Percentiles rank a stretch among this genome's conserved stretches.
phyloP scores from a whole-genome alignment of 2,888 invertebrate genomes.

The Ophion costatus region DNA sequence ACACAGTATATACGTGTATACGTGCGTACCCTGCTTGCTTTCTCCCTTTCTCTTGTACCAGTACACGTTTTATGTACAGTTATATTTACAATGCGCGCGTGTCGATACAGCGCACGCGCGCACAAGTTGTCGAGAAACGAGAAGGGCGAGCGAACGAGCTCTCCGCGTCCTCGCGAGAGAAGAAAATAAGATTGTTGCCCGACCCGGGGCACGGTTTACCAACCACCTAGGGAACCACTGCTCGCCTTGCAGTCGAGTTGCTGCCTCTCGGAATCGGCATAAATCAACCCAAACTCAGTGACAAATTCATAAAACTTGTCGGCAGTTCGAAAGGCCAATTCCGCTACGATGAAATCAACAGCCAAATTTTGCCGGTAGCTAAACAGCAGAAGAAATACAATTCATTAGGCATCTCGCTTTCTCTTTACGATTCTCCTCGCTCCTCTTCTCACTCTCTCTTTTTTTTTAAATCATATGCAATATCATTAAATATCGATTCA shows the following conservation, averaged over 20 bases:
- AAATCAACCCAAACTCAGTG: slow-evolving; percentile 90
- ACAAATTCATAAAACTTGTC: slow-evolving; percentile 96
- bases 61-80: slow-evolving; percentile 38
- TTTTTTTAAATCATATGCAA: neutral
- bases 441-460: neutral
- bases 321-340: slow-evolving; percentile 94
- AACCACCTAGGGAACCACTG: slow-evolving; percentile 83
- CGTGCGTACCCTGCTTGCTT: slow-evolving; percentile 58
- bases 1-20: slow-evolving; percentile 64
- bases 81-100: slow-evolving; percentile 51
- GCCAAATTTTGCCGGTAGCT: slow-evolving; percentile 97
- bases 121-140: slow-evolving; percentile 46
- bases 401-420: slow-evolving; percentile 82
- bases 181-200: slow-evolving; percentile 45
- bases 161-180: slow-evolving; percentile 49
- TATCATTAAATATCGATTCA: slow-evolving; percentile 76
- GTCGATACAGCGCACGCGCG: slow-evolving; percentile 52
- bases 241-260: slow-evolving; percentile 96
- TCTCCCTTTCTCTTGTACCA: slow-evolving; percentile 19
- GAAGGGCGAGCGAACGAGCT: slow-evolving; percentile 35
- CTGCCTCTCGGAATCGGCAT: slow-evolving; percentile 88
- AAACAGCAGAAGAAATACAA: slow-evolving; percentile 85
- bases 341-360: slow-evolving; percentile 93
- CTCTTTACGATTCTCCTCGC: slow-evolving; percentile 53
- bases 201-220: slow-evolving; percentile 73